These are phyloP conservation scores for Acanthacorydalis orientalis DNA, from an alignment of 2,888 invertebrate genomes.

Conservation along the genomic window DNA sequence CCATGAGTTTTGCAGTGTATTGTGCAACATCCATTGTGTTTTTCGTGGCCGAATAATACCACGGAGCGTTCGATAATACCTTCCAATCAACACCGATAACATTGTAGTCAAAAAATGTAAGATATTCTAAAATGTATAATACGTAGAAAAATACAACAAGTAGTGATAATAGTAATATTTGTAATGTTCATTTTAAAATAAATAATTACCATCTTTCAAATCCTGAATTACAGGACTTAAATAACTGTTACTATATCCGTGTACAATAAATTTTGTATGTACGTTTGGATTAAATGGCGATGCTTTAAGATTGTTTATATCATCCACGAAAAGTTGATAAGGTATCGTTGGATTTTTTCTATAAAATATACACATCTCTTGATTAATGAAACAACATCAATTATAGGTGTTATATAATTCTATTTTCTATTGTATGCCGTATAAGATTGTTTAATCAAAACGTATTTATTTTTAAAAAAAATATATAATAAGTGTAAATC, in stretches of 20 bases:
- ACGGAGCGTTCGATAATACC: not conserved
- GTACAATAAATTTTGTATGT: conserved; percentile 18
- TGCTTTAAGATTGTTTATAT: conserved; percentile 10
- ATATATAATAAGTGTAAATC: too few species aligned
- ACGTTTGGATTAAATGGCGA: conserved; percentile 13
- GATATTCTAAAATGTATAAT: conserved; percentile 17
- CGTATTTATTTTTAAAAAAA: not conserved
- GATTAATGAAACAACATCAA: not conserved
- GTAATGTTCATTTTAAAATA: too few species aligned
- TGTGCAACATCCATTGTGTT: conserved; percentile 16
- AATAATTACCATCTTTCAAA: conserved; percentile 1
- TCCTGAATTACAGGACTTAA: conserved; percentile 6
- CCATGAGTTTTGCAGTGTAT: conserved; percentile 18
- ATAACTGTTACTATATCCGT: conserved; percentile 19
- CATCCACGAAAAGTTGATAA: conserved; percentile 11
- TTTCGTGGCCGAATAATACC: conserved; percentile 1
- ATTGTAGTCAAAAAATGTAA: conserved; percentile 19
- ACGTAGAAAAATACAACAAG: not conserved
- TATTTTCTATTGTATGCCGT: too few species aligned
- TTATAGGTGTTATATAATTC: too few species aligned
- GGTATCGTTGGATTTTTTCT: conserved; percentile 11
- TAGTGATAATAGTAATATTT: too few species aligned
- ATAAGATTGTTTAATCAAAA: too few species aligned
- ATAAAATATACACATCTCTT: not conserved
- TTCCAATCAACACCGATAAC: conserved; percentile 27